phyloP scores from a whole-genome alignment of 2,113 vertebrate species.

The Tretioscincus oriximinensis region DNA sequence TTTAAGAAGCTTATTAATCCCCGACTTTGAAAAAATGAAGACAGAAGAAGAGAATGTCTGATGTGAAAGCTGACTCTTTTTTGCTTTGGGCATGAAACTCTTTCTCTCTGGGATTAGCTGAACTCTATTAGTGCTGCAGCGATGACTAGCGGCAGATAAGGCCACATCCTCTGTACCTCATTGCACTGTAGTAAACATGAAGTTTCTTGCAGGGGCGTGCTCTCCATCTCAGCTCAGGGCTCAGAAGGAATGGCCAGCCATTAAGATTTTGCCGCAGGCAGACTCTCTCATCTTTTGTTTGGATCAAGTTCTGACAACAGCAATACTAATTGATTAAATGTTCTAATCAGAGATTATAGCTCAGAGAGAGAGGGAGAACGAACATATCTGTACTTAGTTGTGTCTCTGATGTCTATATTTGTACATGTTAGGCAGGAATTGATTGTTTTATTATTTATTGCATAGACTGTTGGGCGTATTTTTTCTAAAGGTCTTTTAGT shows the following conservation, averaged over 20 bases:
- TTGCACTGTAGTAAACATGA: conserved; percentile 54
- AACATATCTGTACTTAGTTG: conserved; percentile 61
- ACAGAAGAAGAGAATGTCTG: conserved; percentile 25
- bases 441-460: conserved; percentile 1
- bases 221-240: conserved; percentile 49
- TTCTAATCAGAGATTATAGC: conserved; percentile 76
- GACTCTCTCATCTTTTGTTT: conserved; percentile 64
- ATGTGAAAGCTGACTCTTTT: conserved; percentile 24
- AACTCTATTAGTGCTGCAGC: conserved; percentile 52
- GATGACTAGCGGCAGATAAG: conserved; percentile 55
- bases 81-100: conserved; percentile 17
- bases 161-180: conserved; percentile 33
- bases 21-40: neutral
- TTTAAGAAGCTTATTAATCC: conserved; percentile 15
- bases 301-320: conserved; percentile 80
- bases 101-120: conserved; percentile 30
- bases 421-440: neutral
- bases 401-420: conserved; percentile 17
- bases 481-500: neutral
- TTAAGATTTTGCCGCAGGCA: conserved; percentile 45
- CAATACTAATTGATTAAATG: conserved; percentile 80
- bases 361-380: conserved; percentile 48
- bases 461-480: neutral
- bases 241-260: conserved; percentile 44
- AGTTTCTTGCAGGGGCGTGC: conserved; percentile 64